These are phyloP conservation scores for Epinephelus awoara DNA, from an alignment of 2,797 vertebrate species.

Conservation along the genomic window DNA sequence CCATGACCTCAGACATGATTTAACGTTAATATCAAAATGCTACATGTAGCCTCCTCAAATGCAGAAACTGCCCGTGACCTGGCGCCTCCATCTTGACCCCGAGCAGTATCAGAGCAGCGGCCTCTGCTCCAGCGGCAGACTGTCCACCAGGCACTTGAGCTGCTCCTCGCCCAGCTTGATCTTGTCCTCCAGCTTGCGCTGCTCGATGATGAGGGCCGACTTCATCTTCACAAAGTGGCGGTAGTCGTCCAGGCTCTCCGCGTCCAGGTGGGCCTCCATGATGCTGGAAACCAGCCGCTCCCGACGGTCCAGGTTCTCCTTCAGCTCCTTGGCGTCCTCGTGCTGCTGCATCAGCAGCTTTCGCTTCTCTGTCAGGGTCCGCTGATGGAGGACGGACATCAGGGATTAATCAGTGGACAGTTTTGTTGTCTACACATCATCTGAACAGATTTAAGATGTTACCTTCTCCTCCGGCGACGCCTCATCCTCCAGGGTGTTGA, in stretches of 20 bases:
- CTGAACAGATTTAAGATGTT: neutral
- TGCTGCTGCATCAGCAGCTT: slow-evolving; percentile 93
- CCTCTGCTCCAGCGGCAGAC: slow-evolving; percentile 86
- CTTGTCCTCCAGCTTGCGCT: slow-evolving; percentile 95
- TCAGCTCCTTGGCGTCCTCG: slow-evolving; percentile 94
- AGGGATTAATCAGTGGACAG: neutral
- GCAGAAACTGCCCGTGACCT: neutral
- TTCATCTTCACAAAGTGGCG: slow-evolving; percentile 98
- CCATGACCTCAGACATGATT: neutral
- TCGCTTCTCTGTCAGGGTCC: slow-evolving; percentile 91
- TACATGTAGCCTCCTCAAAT: neutral
- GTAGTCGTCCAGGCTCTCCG: slow-evolving; percentile 92
- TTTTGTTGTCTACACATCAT: neutral
- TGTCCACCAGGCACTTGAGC: slow-evolving; percentile 93
- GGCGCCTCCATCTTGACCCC: neutral
- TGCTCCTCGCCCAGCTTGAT: slow-evolving; percentile 97
- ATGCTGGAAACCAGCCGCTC: slow-evolving; percentile 90
- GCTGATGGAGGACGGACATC: slow-evolving; percentile 73
- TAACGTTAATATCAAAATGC: slow-evolving; percentile 3
- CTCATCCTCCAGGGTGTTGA: slow-evolving; percentile 91
- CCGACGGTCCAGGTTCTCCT: slow-evolving; percentile 95
- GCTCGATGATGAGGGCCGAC: slow-evolving; percentile 95
- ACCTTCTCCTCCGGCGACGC: slow-evolving; percentile 91
- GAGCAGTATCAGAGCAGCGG: slow-evolving; percentile 39
- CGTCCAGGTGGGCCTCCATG: slow-evolving; percentile 89